Evolutionary conservation across 2,113 vertebrate genomes (phyloP), one percentile per base, ranked within the genome.

Genomic region (Channa maculata): DNA sequence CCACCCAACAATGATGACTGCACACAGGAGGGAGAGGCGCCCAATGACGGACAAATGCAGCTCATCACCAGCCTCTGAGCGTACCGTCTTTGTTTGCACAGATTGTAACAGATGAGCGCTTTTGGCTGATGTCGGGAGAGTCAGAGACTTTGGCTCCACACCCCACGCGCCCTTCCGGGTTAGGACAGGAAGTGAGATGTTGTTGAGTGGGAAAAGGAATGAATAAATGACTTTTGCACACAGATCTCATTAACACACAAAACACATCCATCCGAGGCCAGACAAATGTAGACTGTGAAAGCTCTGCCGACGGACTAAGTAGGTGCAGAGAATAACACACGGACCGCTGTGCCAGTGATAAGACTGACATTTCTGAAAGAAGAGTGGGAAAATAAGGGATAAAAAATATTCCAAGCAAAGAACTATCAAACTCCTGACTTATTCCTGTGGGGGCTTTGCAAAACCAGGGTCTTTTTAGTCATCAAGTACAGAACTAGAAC

Each of bases 21-120:
- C 71, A 92, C 95, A 14, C 95, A 94, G 0, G 96, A 98, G 85
- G 96, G 95, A 41, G 97, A 98, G 65, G 75, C 59, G 1, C 93
- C 97, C 66, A 94, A 88, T 70, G 97, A 99, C 88, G 97, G 98
- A 95, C 98, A 99, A 83, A 99, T 99, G 98, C 98, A 99, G 91
- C 95, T 99, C 84, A 97, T 99, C 52, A 99, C 98, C 63, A 99
- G 98, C 92, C 97, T 99, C 93, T 99, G 95, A 98, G 86, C 59
- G 49, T 92, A 48, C 38, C n/a, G 12, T 34, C 33, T 74, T 43
- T 52, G 71, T 86, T 88, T 89, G 89, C 85, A 91, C 89, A 86
- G 79, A 72, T 80, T 83, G 80, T 14, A 84, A 73, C 79, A 79
- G 71, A 81, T 63, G 54, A 80, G 63, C 43, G 64, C 77, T 77